Evolutionary conservation across 2,797 vertebrate genomes (phyloP).

Genomic region (Morus bassanus): DNA sequence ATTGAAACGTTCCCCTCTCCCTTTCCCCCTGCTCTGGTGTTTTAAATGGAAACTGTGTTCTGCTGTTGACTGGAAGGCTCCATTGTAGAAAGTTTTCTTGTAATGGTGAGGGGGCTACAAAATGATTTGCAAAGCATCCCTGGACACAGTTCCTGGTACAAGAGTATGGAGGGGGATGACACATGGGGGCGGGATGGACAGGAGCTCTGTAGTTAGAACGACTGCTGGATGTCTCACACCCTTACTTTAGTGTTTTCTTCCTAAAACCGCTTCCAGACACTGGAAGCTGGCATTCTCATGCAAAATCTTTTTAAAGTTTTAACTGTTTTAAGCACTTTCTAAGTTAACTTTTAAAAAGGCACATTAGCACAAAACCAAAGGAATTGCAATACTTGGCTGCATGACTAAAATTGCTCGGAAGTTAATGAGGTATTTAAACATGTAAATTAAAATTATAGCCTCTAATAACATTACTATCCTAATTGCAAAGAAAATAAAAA

Average conservation of each 20-base stretch:
- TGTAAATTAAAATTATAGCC: neutral
- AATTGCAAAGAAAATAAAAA: conserved; percentile 1
- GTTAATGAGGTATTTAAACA: neutral
- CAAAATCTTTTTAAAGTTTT: neutral
- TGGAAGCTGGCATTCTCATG: neutral
- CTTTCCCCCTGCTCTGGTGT: neutral
- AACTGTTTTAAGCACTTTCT: neutral
- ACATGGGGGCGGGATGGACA: rapidly evolving
- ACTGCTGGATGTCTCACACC: neutral
- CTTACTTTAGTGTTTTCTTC: neutral
- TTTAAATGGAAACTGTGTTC: neutral
- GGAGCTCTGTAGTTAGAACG: neutral
- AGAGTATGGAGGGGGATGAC: neutral
- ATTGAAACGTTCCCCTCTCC: neutral
- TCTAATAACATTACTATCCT: neutral
- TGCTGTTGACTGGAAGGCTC: neutral
- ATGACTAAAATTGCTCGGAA: neutral
- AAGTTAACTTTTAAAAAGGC: neutral
- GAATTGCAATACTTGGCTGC: neutral
- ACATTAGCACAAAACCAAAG: neutral
- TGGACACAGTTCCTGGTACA: neutral
- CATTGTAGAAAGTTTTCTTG: neutral
- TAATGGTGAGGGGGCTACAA: neutral
- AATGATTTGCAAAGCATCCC: neutral
- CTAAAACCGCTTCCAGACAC: neutral